These are phyloP conservation scores for Puma concolor DNA, from an alignment of 2,113 vertebrate species.

Conservation along the genomic window DNA sequence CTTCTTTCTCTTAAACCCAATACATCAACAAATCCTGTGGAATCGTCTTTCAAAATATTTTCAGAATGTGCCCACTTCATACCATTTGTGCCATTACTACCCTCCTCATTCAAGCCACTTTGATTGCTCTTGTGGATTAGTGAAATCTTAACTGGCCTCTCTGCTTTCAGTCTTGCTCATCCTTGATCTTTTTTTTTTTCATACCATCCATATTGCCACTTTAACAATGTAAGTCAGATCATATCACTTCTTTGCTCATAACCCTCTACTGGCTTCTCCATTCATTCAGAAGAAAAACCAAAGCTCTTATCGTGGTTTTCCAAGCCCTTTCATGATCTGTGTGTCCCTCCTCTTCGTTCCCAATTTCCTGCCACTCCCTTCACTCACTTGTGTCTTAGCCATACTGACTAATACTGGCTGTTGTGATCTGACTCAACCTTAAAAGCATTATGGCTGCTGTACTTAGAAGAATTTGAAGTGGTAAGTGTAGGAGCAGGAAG, in stretches of 20 bases:
- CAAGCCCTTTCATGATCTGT: background rate
- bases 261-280: background rate
- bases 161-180: background rate
- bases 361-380: background rate
- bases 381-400: background rate
- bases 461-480: background rate
- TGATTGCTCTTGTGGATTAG: background rate
- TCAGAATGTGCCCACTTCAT: background rate
- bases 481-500: background rate
- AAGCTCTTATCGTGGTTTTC: slow-evolving; percentile 41
- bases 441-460: background rate
- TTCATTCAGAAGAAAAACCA: slow-evolving; percentile 20
- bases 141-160: background rate
- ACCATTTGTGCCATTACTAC: background rate
- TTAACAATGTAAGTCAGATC: background rate
- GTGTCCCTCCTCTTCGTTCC: background rate
- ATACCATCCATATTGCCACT: background rate
- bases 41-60: slow-evolving; percentile 22
- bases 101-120: background rate
- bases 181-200: background rate
- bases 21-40: background rate
- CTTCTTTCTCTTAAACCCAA: background rate
- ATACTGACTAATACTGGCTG: background rate
- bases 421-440: background rate
- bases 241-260: background rate